phyloP scores from a whole-genome alignment of 2,888 invertebrate species.

The Busseola fusca region DNA sequence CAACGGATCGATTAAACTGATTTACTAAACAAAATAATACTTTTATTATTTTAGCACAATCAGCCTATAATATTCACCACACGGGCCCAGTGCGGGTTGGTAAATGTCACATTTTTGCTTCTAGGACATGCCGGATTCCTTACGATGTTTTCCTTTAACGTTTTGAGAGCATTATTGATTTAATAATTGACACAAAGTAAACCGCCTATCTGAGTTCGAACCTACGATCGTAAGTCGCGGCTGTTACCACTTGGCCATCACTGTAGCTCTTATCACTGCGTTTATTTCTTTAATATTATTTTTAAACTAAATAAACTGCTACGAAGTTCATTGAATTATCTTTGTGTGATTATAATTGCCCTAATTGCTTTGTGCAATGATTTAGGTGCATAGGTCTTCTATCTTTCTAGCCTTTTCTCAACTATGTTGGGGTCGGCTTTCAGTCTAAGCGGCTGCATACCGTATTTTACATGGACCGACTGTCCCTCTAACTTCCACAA shows the following conservation, averaged over 20 bases:
- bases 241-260: not conserved
- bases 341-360: not conserved
- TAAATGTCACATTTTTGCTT: not conserved
- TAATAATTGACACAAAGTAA: not conserved
- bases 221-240: not conserved
- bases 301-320: too few species aligned
- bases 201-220: not conserved
- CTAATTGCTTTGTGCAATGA: not conserved
- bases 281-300: not conserved
- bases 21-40: not conserved
- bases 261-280: not conserved
- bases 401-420: not conserved
- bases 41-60: not conserved
- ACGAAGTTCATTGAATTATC: not conserved
- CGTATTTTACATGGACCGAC: not conserved
- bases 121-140: not conserved
- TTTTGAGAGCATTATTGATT: not conserved
- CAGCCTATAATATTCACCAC: not conserved
- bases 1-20: not conserved
- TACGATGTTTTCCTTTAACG: not conserved
- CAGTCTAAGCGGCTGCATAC: not conserved
- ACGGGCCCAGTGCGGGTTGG: not conserved
- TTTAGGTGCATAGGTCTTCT: not conserved
- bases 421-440: not conserved
- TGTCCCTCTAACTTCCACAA: not conserved